phyloP scores from a whole-genome alignment of 2,888 invertebrate genomes.

The Ophion ellenae region DNA sequence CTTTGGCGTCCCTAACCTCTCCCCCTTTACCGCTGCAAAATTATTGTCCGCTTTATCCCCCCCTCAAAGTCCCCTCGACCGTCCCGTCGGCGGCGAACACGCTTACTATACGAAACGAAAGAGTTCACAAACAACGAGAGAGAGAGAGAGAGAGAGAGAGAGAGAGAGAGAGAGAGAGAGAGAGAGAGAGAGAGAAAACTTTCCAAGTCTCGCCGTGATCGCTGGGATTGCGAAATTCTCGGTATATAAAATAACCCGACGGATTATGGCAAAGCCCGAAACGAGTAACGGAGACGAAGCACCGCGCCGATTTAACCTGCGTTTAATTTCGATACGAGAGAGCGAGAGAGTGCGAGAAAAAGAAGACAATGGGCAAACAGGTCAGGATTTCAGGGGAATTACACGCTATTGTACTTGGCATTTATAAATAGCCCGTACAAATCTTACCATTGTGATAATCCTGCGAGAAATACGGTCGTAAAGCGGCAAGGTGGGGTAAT shows the following conservation, averaged over 20 bases:
- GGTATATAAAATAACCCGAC: slow-evolving; percentile 30
- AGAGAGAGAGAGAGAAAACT: slow-evolving; percentile 2
- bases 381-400: slow-evolving; percentile 38
- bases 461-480: not conserved
- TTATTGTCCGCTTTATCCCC: not conserved
- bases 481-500: not conserved
- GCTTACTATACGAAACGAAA: not conserved
- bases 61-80: not conserved
- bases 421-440: slow-evolving; percentile 20
- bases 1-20: not conserved
- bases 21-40: not conserved
- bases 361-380: slow-evolving; percentile 40
- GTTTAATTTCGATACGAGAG: slow-evolving; percentile 4
- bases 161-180: not conserved
- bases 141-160: too few species aligned
- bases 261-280: slow-evolving; percentile 9
- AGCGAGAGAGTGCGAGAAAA: not conserved
- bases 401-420: slow-evolving; percentile 19
- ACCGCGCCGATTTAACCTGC: not conserved
- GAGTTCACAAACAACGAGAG: too few species aligned
- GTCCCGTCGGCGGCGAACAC: not conserved
- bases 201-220: slow-evolving; percentile 26
- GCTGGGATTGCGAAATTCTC: slow-evolving; percentile 30
- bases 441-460: slow-evolving; percentile 23
- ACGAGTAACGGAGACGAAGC: slow-evolving; percentile 20